phyloP scores from a whole-genome alignment of 2,888 invertebrate genomes.

The Drosophila vallismaia region DNA sequence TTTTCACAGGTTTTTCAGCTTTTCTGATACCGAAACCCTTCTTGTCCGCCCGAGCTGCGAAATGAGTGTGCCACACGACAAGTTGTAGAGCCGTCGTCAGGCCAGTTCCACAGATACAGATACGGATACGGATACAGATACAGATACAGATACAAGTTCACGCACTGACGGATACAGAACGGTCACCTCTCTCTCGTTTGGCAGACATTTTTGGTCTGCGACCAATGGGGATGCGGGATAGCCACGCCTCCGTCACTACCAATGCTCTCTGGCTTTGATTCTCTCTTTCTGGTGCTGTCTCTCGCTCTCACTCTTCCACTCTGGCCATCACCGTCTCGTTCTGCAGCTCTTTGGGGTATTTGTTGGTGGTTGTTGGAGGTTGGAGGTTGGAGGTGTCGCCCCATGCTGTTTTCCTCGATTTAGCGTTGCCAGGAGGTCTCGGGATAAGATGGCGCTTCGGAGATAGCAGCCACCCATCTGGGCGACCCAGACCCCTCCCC shows the following conservation, averaged over 20 bases:
- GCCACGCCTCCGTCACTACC: constrained; percentile 33
- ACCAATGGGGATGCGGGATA: constrained; percentile 40
- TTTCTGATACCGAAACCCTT: constrained; percentile 68
- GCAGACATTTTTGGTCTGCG: constrained; percentile 50
- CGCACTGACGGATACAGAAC: constrained; percentile 3
- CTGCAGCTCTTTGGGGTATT: constrained; percentile 5
- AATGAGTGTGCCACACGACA: constrained; percentile 68
- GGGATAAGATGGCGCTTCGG: constrained; percentile 46
- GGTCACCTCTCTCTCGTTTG: background rate
- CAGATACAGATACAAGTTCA: background rate
- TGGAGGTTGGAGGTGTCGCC: constrained; percentile 60
- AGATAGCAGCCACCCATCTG: constrained; percentile 54
- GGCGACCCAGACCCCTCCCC: background rate
- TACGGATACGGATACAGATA: constrained; percentile 19
- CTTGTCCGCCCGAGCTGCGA: constrained; percentile 82
- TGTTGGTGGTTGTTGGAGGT: constrained; percentile 60
- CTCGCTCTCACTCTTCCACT: constrained; percentile 13
- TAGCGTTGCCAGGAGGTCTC: constrained; percentile 53
- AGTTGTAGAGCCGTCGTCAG: constrained; percentile 48
- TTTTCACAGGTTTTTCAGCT: constrained; percentile 27
- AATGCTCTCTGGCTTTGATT: constrained; percentile 35
- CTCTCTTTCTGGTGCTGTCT: constrained; percentile 23
- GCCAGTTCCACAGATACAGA: constrained; percentile 26
- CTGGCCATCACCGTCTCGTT: constrained; percentile 9
- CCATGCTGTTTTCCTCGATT: constrained; percentile 57